These are phyloP conservation scores for Mylabris phalerata DNA, from an alignment of 1,140 invertebrate genomes.

Conservation along the genomic window DNA sequence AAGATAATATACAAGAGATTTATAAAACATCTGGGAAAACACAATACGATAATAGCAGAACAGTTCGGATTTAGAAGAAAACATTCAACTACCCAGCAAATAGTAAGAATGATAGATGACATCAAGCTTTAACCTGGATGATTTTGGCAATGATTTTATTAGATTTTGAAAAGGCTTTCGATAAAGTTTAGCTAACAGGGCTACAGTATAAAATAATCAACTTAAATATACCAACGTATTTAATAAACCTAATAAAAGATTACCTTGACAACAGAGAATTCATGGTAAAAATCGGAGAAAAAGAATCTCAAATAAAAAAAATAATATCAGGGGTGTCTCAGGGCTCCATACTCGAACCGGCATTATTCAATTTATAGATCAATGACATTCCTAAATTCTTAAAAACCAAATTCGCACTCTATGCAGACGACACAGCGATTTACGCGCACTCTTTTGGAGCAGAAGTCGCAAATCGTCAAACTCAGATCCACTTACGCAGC, in stretches of 20 bases:
- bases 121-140: slow-evolving; percentile 36
- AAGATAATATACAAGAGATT: background rate
- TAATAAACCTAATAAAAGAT: slow-evolving; percentile 26
- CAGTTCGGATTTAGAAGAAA: slow-evolving; percentile 21
- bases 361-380: background rate
- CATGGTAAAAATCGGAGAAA: slow-evolving; percentile 24
- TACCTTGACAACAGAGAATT: slow-evolving; percentile 23
- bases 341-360: too few species aligned
- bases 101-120: slow-evolving; percentile 35
- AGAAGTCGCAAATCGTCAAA: slow-evolving; percentile 7
- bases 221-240: slow-evolving; percentile 7
- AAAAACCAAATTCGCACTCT: background rate
- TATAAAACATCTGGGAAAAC: background rate
- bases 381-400: slow-evolving; percentile 33
- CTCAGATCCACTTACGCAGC: background rate
- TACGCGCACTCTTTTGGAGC: slow-evolving; percentile 2
- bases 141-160: slow-evolving; percentile 24
- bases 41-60: slow-evolving; percentile 2
- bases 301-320: slow-evolving; percentile 1
- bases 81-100: slow-evolving; percentile 35
- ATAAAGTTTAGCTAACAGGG: slow-evolving; percentile 34
- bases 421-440: slow-evolving; percentile 5
- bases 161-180: slow-evolving; percentile 38
- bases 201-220: slow-evolving; percentile 30
- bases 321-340: too few species aligned